Conservation (phyloP, 2,113 vertebrate genomes). For the Elephas maximus region DNA sequence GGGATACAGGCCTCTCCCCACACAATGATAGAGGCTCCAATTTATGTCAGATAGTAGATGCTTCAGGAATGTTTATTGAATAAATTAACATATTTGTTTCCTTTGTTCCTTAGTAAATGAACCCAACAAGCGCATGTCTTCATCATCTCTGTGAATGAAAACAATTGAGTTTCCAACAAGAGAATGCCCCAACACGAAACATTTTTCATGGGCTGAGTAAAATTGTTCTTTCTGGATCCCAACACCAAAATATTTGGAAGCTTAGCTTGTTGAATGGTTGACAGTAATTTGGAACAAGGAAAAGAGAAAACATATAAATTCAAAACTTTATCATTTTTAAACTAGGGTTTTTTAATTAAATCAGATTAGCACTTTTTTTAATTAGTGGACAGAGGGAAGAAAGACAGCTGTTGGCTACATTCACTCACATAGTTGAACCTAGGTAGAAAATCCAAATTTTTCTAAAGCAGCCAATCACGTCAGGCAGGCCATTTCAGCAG, state of each 20-base stretch:
- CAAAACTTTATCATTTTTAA: neutral
- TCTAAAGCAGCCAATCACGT: neutral
- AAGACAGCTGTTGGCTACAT: neutral
- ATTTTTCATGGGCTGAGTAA: neutral
- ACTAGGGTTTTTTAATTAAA: neutral
- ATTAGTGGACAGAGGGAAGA: neutral
- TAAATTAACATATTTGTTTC: neutral
- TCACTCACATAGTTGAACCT: neutral
- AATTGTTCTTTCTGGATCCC: neutral
- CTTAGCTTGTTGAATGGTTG: neutral
- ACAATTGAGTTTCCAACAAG: neutral
- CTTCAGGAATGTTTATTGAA: neutral
- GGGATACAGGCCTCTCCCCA: neutral
- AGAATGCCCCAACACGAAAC: neutral
- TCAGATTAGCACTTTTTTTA: neutral
- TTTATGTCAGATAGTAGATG: neutral
- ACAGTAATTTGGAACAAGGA: neutral
- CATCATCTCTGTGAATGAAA: neutral
- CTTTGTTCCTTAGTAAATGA: neutral
- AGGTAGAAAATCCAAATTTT: conserved; percentile 16
- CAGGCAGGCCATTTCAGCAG: neutral
- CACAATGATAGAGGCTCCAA: neutral
- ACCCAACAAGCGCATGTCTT: neutral
- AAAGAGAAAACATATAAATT: neutral
- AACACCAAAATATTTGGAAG: conserved; percentile 28